Percentiles rank a stretch among this genome's conserved stretches.
These are phyloP conservation scores for Lophius americanus DNA, from an alignment of 2,797 vertebrate species.

Conservation along the genomic window DNA sequence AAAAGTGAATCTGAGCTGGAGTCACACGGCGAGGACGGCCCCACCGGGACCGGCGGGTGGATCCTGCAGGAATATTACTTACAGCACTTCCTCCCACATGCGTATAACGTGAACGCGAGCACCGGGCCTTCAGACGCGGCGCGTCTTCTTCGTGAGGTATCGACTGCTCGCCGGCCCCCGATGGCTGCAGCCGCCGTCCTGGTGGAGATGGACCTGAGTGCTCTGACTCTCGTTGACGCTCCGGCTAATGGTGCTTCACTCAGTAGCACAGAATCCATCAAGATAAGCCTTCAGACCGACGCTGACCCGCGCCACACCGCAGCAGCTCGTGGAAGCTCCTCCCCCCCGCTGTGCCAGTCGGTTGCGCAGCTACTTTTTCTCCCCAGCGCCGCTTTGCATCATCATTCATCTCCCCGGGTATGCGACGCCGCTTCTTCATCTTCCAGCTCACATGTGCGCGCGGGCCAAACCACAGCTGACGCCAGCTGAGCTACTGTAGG, in stretches of 20 bases:
- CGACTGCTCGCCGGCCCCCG: constrained; percentile 35
- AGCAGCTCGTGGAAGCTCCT: constrained; percentile 42
- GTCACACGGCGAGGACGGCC: constrained; percentile 4
- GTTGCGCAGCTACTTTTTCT: constrained; percentile 44
- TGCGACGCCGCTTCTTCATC: constrained; percentile 77
- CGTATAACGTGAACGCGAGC: constrained; percentile 1
- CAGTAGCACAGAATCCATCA: constrained; percentile 74
- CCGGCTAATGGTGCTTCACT: constrained; percentile 62
- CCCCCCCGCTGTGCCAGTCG: constrained; percentile 64
- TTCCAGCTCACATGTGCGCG: constrained; percentile 67
- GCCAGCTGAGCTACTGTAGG: constrained; percentile 78
- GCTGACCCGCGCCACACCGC: constrained; percentile 58
- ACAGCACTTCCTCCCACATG: neutral
- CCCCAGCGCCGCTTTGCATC: constrained; percentile 62
- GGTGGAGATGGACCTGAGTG: constrained; percentile 34
- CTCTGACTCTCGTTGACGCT: constrained; percentile 59
- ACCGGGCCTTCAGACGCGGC: constrained; percentile 30
- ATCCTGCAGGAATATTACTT: constrained; percentile 16
- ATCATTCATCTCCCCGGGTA: constrained; percentile 71
- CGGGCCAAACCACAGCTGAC: constrained; percentile 77
- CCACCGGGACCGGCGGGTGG: constrained; percentile 14
- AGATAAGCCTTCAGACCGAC: constrained; percentile 67
- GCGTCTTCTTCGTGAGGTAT: constrained; percentile 30
- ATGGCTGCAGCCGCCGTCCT: constrained; percentile 27
- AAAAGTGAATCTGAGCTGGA: constrained; percentile 27